Percentiles rank a stretch among this genome's conserved stretches.
phyloP scores from a whole-genome alignment of 1,140 invertebrate genomes.

The Xylocopa sonorina region DNA sequence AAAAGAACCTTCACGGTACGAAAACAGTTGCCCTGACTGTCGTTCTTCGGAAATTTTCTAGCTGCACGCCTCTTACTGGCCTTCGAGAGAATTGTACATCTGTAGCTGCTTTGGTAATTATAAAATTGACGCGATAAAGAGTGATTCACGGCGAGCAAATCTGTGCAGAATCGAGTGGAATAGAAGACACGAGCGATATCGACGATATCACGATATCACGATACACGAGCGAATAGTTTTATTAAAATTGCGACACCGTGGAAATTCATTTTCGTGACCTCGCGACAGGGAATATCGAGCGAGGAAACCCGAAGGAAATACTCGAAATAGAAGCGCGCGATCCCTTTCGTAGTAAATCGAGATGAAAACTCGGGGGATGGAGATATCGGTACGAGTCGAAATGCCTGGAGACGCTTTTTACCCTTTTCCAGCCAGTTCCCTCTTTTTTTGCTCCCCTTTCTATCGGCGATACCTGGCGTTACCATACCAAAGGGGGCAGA shows the following conservation, averaged over 20 bases:
- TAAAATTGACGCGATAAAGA: no score
- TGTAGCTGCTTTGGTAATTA: no score
- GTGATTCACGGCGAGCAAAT: no score
- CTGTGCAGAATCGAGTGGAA: no score
- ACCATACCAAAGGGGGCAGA: conserved; percentile 5
- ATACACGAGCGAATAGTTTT: no score
- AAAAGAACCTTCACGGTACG: conserved; percentile 2
- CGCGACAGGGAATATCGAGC: conserved; percentile 14
- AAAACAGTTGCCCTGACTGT: conserved; percentile 1
- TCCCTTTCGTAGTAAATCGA: conserved; percentile 60
- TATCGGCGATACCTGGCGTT: background rate
- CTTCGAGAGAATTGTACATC: no score
- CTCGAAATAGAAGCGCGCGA: conserved; percentile 11
- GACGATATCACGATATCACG: no score
- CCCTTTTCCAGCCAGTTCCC: background rate
- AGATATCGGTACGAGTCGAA: conserved; percentile 25
- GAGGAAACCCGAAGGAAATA: background rate
- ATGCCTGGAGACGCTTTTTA: background rate
- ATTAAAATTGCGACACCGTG: background rate
- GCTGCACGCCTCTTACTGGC: no score
- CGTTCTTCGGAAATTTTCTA: background rate
- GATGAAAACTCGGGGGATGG: conserved; percentile 41
- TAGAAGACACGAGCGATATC: no score
- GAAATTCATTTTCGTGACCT: background rate
- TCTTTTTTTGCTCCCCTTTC: background rate